Conservation (phyloP, 2,888 invertebrate species). For the Thysanoteuthis rhombus region DNA sequence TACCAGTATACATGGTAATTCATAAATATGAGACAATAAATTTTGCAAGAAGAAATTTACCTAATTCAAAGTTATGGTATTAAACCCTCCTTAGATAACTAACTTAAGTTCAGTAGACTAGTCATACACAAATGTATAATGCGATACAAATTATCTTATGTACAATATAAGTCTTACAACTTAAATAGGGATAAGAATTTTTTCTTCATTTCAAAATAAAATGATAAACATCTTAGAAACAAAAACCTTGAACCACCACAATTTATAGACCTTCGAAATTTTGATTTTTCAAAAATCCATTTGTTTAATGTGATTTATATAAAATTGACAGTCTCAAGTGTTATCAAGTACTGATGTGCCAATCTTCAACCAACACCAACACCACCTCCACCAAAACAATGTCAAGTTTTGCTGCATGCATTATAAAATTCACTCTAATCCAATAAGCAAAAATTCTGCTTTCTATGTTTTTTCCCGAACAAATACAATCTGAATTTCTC, state of each 20-base stretch:
- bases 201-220: background rate
- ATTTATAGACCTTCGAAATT: background rate
- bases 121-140: too few relatives aligned
- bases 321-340: background rate
- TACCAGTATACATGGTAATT: too few relatives aligned
- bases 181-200: too few relatives aligned
- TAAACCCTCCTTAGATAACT: background rate
- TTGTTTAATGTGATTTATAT: background rate
- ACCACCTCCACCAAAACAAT: background rate
- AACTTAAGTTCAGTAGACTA: background rate
- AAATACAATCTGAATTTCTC: too few relatives aligned
- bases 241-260: background rate
- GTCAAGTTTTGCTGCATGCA: background rate
- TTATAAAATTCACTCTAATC: background rate
- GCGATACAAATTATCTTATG: too few relatives aligned
- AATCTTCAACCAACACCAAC: background rate
- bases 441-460: background rate
- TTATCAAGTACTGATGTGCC: background rate
- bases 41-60: background rate
- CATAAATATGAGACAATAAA: background rate
- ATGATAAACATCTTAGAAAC: background rate
- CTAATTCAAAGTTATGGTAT: background rate
- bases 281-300: background rate
- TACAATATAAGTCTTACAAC: background rate
- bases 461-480: too few relatives aligned